These are phyloP conservation scores for Acanthiza pusilla DNA, from an alignment of 2,797 vertebrate species.

Conservation along the genomic window DNA sequence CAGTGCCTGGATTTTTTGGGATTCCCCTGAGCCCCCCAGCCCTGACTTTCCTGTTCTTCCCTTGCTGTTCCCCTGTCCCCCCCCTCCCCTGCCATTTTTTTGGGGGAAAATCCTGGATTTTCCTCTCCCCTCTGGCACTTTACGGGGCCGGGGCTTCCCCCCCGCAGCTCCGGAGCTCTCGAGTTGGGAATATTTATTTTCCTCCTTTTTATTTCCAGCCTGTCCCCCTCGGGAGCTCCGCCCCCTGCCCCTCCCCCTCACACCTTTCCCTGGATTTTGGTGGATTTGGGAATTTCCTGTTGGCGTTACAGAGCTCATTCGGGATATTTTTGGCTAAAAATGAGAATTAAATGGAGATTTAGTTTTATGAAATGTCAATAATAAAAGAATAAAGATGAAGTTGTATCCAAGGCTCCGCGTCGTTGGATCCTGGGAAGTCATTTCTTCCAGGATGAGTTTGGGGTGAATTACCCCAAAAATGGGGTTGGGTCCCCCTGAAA, in stretches of 20 bases:
- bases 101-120: background rate
- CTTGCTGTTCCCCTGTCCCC: too few species aligned
- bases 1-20: background rate
- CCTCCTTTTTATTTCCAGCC: background rate
- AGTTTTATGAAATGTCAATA: conserved; percentile 45
- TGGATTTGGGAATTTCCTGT: background rate
- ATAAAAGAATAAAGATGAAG: background rate
- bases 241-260: too few species aligned
- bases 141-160: background rate
- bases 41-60: background rate
- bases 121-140: background rate
- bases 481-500: accelerated
- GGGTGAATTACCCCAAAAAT: background rate
- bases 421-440: accelerated
- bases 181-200: background rate
- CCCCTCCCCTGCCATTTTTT: background rate
- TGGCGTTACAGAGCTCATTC: background rate
- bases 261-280: background rate
- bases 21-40: background rate
- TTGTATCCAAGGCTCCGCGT: background rate
- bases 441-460: background rate
- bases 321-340: conserved; percentile 4
- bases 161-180: background rate
- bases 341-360: conserved; percentile 49
- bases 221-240: background rate